A percentile compares a stretch with the other conserved stretches of the same genome.
Evolutionary conservation across 2,113 vertebrate species (phyloP).

Genomic region (Muntiacus reevesi): DNA sequence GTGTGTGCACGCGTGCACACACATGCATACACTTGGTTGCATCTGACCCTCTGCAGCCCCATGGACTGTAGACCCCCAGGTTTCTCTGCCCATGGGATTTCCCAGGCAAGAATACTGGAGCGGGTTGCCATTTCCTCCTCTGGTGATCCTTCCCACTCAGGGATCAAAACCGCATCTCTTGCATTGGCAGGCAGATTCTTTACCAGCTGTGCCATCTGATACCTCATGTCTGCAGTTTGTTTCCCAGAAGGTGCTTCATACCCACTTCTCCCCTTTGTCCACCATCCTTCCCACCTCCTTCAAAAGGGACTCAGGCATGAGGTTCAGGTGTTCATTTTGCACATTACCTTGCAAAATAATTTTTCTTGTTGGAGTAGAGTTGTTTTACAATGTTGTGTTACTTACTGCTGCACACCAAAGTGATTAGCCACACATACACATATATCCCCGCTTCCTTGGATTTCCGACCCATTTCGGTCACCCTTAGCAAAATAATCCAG

Average conservation of each 20-base stretch:
- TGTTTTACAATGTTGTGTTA: not conserved
- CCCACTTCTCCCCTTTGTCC: not conserved
- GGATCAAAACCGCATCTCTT: not conserved
- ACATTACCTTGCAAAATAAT: not conserved
- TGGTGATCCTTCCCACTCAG: not conserved
- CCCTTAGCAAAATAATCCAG: not conserved
- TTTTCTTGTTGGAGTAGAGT: not conserved
- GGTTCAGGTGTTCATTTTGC: not conserved
- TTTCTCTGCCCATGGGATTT: not conserved
- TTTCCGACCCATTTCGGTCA: not conserved
- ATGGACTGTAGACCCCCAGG: not conserved
- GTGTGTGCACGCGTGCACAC: accelerated
- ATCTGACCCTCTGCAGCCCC: not conserved
- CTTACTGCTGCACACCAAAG: not conserved
- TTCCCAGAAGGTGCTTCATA: not conserved
- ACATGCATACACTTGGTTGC: accelerated
- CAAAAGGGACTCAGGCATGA: not conserved
- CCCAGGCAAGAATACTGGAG: not conserved
- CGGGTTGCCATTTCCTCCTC: not conserved
- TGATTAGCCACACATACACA: not conserved
- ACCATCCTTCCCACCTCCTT: not conserved
- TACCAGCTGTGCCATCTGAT: not conserved
- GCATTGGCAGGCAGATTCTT: not conserved
- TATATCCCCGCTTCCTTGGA: not conserved
- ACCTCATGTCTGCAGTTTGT: accelerated